A percentile compares a stretch with the other conserved stretches of the same genome.
phyloP scores from a whole-genome alignment of 2,113 vertebrate genomes.

The Prochilodus magdalenae region DNA sequence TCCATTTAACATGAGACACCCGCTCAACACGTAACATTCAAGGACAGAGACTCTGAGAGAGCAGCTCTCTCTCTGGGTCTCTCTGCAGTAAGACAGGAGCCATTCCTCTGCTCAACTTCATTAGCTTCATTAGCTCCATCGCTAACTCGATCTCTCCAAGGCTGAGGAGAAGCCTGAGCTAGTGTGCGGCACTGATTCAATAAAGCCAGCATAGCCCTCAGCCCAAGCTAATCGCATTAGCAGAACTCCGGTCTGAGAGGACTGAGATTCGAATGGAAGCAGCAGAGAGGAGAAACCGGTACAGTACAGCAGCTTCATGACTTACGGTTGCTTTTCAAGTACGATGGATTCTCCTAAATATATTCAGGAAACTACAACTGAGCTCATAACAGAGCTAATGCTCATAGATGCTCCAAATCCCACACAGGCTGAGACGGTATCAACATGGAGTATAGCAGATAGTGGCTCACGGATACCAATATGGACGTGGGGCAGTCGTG shows the following conservation, averaged over 20 bases:
- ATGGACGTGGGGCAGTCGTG: too few relatives aligned
- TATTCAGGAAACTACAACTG: too few relatives aligned
- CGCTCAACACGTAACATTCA: too few relatives aligned
- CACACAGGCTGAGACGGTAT: too few relatives aligned
- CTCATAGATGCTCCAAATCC: too few relatives aligned
- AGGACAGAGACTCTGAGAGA: not conserved
- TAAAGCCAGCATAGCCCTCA: not conserved
- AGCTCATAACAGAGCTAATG: too few relatives aligned
- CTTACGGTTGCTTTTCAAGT: too few relatives aligned
- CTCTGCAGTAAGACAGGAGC: not conserved
- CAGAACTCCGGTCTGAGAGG: not conserved
- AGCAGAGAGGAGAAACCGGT: not conserved
- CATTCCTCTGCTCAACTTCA: not conserved
- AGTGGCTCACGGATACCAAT: too few relatives aligned
- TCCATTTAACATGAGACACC: too few relatives aligned
- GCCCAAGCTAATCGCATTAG: not conserved
- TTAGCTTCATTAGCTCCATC: not conserved
- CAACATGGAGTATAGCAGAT: too few relatives aligned
- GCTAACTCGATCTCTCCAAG: constrained; percentile 70
- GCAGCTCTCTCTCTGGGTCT: not conserved
- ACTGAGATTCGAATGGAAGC: too few relatives aligned
- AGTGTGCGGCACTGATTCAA: not conserved
- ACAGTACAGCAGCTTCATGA: too few relatives aligned
- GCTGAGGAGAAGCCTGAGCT: not conserved
- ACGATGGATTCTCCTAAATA: not conserved